phyloP scores from a whole-genome alignment of 2,888 invertebrate genomes.

The Rhopalosiphum nymphaeae region DNA sequence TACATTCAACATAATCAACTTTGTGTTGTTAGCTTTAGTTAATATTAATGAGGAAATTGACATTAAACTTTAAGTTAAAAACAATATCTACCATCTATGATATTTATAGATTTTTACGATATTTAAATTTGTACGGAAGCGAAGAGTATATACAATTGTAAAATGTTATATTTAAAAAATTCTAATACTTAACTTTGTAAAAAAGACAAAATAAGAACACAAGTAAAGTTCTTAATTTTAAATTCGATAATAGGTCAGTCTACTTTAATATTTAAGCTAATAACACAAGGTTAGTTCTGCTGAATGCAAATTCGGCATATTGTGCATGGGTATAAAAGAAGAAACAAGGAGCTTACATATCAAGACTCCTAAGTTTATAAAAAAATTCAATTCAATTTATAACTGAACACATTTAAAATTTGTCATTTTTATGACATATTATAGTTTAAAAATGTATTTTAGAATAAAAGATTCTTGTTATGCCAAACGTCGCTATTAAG shows the following conservation, averaged over 20 bases:
- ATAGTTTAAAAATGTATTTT: not conserved
- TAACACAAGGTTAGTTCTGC: not conserved
- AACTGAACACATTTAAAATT: not conserved
- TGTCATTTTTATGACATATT: not conserved
- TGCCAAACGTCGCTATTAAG: too few relatives aligned
- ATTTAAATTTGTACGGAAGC: not conserved
- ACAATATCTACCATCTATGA: too few relatives aligned
- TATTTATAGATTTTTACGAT: not conserved
- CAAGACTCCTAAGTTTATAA: not conserved
- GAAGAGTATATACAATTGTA: not conserved
- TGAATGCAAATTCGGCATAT: not conserved
- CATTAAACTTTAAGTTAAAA: not conserved
- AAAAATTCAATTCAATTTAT: not conserved
- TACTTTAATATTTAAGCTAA: not conserved
- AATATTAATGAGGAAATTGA: not conserved
- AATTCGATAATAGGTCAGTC: not conserved
- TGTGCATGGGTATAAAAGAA: not conserved
- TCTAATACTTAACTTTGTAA: too few relatives aligned
- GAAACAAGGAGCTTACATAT: not conserved
- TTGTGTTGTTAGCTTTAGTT: not conserved
- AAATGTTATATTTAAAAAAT: too few relatives aligned
- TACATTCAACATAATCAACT: not conserved
- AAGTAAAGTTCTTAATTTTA: not conserved
- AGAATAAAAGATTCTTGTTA: not conserved
- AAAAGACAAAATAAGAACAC: not conserved